Base-by-base conservation (phyloP, 1,140 invertebrate genomes). In the Zeugodacus cucurbitae region DNA sequence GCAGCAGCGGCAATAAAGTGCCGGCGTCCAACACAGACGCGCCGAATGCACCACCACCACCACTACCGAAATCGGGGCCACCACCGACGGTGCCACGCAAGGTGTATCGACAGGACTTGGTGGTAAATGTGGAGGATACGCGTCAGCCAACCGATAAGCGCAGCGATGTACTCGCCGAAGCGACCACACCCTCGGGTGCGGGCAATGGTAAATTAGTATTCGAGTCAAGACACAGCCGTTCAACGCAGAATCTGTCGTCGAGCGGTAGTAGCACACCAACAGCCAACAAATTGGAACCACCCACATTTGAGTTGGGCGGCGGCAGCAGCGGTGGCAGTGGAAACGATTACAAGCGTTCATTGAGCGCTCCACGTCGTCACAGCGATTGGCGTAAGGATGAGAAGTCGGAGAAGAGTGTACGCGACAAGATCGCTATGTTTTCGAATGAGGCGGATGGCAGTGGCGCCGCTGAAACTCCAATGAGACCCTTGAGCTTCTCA, bases 391-490 rank as follows among this genome's bases (percentile, higher is more conserved):
- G 96, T 93, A 96, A 96, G 90, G 96, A 96, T 91, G 96, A 96
- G 90, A 96, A 96, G 90, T 97, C 96, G 87, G 96, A 96, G 92
- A 95, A 95, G 86, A 97, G 96, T 89, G 97, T 98, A 26, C 96
- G 96, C 90, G 97, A 97, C 91, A 97, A 97, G 94, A 98, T 98
- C 90, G 97, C 97, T 59, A 97, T 98, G 96, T 98, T 98, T 93
- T 97, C 97, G 8, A 92, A 93, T 88, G 92, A 94, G 86, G 86
- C 90, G 89, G 62, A 90, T 88, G 57, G 90, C 32, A 14, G 86
- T 88, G 10, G 67, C 90, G 44, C 87, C 90, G 44, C 87, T 88
- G 58, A 85, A 5, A 44, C 86, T 7, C 11, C 70, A 26, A 22
- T 26, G 29, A 89, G 85, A 86, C 86, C 88, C 0, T 86, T 89